Percentiles rank a stretch among this genome's conserved stretches.
Conservation (phyloP, 1,140 invertebrate species). For the Aplysia californica region DNA sequence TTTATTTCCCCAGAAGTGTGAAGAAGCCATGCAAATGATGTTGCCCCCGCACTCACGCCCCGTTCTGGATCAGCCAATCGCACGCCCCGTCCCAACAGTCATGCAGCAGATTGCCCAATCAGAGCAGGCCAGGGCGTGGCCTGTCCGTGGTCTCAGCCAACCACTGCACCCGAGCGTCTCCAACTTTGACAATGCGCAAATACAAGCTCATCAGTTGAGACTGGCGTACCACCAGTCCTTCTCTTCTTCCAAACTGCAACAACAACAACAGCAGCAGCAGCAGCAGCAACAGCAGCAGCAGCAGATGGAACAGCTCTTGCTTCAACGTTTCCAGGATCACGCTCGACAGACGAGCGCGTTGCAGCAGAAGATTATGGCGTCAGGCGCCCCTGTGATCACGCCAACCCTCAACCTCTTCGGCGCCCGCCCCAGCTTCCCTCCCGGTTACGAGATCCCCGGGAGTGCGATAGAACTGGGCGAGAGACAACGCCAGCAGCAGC, state of each 20-base stretch:
- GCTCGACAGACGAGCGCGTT: constrained; percentile 25
- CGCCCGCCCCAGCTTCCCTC: neutral
- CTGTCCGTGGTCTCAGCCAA: neutral
- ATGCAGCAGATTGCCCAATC: neutral
- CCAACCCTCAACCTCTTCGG: neutral
- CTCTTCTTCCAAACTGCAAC: constrained; percentile 22
- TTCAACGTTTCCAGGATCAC: neutral
- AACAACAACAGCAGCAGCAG: constrained; percentile 31
- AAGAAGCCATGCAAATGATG: neutral
- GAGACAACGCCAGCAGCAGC: neutral
- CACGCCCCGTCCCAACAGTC: neutral
- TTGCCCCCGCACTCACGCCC: neutral
- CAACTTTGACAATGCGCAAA: neutral
- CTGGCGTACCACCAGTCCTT: neutral
- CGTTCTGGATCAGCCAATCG: neutral
- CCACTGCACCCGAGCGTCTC: neutral
- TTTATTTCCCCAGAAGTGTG: neutral
- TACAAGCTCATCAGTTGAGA: neutral
- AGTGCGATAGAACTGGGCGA: neutral
- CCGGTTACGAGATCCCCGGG: neutral
- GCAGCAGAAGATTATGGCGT: constrained; percentile 50
- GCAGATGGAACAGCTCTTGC: constrained; percentile 14
- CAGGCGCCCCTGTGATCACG: constrained; percentile 26
- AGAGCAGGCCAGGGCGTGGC: neutral
- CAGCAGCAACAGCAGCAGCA: constrained; percentile 26